phyloP scores from a whole-genome alignment of 2,797 vertebrate genomes.

The Gymnocypris eckloni region DNA sequence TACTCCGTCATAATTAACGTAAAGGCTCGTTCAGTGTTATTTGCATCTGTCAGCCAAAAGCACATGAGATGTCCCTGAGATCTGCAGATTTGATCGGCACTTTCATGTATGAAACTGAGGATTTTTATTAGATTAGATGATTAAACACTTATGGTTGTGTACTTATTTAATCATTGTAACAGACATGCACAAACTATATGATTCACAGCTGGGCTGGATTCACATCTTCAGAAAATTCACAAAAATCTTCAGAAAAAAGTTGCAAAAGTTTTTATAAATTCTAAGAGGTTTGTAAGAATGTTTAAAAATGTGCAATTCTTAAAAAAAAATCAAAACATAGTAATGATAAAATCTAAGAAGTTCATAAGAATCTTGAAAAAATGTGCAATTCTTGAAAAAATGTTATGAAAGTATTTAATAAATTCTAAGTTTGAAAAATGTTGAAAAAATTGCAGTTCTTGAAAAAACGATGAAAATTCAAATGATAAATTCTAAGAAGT shows the following conservation, averaged over 20 bases:
- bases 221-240: neutral
- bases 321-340: neutral
- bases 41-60: constrained; percentile 5
- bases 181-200: neutral
- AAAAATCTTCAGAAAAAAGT: neutral
- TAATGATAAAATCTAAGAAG: neutral
- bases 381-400: neutral
- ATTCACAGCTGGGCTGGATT: neutral
- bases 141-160: neutral
- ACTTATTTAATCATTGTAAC: neutral
- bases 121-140: neutral
- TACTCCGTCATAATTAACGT: neutral
- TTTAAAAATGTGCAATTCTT: neutral
- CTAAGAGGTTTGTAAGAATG: neutral
- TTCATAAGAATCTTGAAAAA: neutral
- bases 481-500: neutral
- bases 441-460: neutral
- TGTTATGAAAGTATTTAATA: neutral
- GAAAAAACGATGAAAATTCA: neutral
- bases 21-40: neutral
- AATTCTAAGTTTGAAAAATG: no score
- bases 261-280: neutral
- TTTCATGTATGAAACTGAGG: neutral
- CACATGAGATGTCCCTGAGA: constrained; percentile 3
- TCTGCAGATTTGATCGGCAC: neutral